Conservation (phyloP, 2,113 vertebrate species). For the Hylia prasina region DNA sequence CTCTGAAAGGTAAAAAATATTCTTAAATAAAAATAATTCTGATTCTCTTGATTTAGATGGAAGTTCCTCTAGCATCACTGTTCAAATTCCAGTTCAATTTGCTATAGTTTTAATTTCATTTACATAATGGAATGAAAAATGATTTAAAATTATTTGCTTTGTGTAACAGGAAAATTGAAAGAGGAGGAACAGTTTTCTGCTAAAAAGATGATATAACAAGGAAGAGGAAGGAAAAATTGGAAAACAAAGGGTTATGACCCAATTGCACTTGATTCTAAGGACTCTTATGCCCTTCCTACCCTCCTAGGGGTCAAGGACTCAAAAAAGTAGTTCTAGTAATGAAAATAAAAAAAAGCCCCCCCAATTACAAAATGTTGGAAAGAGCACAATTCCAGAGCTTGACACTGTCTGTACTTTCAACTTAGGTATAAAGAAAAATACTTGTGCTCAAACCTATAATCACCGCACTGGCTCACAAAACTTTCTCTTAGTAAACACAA, state of each 20-base stretch:
- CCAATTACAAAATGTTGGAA: not conserved
- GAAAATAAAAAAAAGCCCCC: accelerated
- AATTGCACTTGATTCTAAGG: not conserved
- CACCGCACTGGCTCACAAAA: not conserved
- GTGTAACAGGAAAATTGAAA: not conserved
- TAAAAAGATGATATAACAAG: not conserved
- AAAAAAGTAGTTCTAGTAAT: not conserved
- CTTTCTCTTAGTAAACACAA: not conserved
- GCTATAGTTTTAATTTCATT: slow-evolving; percentile 12
- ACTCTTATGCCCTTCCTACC: not conserved
- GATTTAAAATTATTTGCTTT: not conserved
- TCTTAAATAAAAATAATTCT: slow-evolving; percentile 40
- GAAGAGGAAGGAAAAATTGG: not conserved
- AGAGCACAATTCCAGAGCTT: not conserved
- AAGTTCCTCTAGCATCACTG: not conserved
- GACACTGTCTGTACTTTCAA: not conserved
- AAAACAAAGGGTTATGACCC: not conserved
- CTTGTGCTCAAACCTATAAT: not conserved
- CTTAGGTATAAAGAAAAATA: not conserved
- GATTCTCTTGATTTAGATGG: slow-evolving; percentile 4
- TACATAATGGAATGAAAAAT: not conserved
- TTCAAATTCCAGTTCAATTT: slow-evolving; percentile 5
- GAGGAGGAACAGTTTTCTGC: not conserved
- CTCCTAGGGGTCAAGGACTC: not conserved
- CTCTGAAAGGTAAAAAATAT: slow-evolving; percentile 41